Evolutionary conservation across 1,140 invertebrate species (phyloP).

Genomic region (Sitophilus oryzae): DNA sequence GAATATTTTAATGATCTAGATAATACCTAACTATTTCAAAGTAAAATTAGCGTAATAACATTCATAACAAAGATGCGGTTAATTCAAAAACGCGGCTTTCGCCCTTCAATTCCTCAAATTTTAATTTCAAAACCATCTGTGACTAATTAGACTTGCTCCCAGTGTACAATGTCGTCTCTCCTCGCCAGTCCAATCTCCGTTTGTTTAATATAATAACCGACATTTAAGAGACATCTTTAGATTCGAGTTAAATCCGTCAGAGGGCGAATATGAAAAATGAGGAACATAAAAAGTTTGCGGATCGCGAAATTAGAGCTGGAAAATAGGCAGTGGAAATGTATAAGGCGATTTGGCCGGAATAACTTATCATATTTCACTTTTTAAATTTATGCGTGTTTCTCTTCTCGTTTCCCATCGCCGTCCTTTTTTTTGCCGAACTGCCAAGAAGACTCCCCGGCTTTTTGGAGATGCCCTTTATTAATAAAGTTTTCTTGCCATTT

Average conservation of each 20-base stretch:
- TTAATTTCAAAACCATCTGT: background rate
- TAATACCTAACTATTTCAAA: too few relatives aligned
- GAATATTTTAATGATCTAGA: too few relatives aligned
- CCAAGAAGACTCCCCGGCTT: background rate
- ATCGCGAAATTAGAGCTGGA: conserved; percentile 24
- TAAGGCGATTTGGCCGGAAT: conserved; percentile 26
- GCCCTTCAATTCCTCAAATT: too few relatives aligned
- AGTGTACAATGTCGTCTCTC: background rate
- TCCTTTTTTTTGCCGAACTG: too few relatives aligned
- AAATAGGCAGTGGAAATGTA: conserved; percentile 27
- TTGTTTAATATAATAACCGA: conserved; percentile 17
- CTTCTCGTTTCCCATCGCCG: too few relatives aligned
- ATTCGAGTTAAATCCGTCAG: conserved; percentile 11
- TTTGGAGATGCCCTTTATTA: conserved; percentile 22
- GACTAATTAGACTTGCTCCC: background rate
- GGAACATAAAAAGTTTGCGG: conserved; percentile 27
- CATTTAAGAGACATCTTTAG: conserved; percentile 11
- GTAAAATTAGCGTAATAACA: too few relatives aligned
- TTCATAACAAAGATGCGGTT: too few relatives aligned
- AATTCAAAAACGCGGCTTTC: too few relatives aligned
- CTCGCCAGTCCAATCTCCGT: background rate
- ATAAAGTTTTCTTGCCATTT: conserved; percentile 24
- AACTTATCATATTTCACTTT: conserved; percentile 27
- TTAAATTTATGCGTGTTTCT: conserved; percentile 25
- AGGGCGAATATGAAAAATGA: conserved; percentile 19